These are phyloP conservation scores for Oncopodura yosiiana DNA, from an alignment of 1,140 invertebrate genomes.

Conservation along the genomic window DNA sequence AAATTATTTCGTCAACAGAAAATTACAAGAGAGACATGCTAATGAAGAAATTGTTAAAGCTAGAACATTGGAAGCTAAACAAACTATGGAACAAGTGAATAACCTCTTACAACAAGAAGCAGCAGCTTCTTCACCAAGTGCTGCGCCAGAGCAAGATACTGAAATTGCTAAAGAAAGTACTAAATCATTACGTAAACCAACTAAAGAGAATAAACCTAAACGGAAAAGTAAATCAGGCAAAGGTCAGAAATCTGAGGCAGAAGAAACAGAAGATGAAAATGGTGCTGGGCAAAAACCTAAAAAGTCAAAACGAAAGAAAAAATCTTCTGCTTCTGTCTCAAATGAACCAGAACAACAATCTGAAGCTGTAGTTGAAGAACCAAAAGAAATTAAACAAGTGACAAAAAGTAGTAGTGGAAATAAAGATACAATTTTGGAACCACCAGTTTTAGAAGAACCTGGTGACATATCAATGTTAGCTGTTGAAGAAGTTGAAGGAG, in stretches of 20 bases:
- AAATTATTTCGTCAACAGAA: not conserved
- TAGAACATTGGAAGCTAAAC: not conserved
- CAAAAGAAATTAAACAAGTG: not conserved
- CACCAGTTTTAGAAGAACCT: too few species aligned
- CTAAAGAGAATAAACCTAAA: not conserved
- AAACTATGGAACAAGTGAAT: not conserved
- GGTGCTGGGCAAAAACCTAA: not conserved
- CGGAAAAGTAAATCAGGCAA: not conserved
- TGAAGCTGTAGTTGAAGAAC: not conserved
- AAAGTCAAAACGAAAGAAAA: not conserved
- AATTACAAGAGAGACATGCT: not conserved
- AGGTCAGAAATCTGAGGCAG: not conserved
- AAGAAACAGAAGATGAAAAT: not conserved
- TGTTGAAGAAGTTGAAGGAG: not conserved
- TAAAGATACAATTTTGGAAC: too few species aligned
- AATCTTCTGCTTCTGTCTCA: not conserved
- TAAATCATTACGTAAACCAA: not conserved
- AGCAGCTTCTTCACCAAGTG: too few species aligned
- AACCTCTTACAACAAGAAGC: too few species aligned
- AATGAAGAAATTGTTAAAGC: not conserved
- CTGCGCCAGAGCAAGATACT: not conserved
- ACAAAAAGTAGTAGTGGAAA: not conserved
- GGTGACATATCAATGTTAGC: not conserved
- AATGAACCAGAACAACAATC: not conserved
- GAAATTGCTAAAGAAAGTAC: constrained; percentile 1